These are phyloP conservation scores for Ruditapes philippinarum DNA, from an alignment of 1,140 invertebrate genomes.

Conservation along the genomic window DNA sequence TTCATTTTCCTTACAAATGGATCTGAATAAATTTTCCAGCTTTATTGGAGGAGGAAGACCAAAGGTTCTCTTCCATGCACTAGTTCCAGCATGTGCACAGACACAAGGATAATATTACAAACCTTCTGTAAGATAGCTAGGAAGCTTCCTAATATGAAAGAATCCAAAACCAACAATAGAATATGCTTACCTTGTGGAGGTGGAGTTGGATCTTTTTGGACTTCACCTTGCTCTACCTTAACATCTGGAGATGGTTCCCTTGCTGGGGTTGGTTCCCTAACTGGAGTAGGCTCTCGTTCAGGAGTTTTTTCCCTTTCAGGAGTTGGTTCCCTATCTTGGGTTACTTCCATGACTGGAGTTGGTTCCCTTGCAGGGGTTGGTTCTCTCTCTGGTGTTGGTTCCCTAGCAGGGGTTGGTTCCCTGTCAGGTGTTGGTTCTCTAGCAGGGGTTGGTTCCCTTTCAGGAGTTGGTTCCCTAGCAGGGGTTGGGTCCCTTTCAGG, in stretches of 20 bases:
- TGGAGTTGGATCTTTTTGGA: not conserved
- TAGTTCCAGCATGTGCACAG: too few species aligned
- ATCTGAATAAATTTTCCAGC: too few species aligned
- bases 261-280: constrained; percentile 25
- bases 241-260: constrained; percentile 4
- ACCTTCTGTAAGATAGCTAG: too few species aligned
- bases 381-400: constrained; percentile 22
- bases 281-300: constrained; percentile 3
- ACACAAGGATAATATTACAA: too few species aligned
- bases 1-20: too few species aligned
- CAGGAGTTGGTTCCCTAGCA: constrained; percentile 33
- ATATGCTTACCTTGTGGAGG: constrained; percentile 25
- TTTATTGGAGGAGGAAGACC: too few species aligned
- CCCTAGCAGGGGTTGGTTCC: constrained; percentile 1
- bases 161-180: too few species aligned
- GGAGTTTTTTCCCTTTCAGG: constrained; percentile 11
- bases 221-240: not conserved
- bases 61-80: too few species aligned
- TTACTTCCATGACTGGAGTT: constrained; percentile 46
- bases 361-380: constrained; percentile 43
- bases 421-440: not conserved
- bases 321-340: constrained; percentile 10
- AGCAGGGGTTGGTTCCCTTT: constrained; percentile 46
- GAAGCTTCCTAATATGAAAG: too few species aligned
- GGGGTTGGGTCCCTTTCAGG: constrained; percentile 11